A percentile compares a stretch with the other conserved stretches of the same genome.
phyloP scores from a whole-genome alignment of 2,888 invertebrate genomes.

The Synergus umbraculus region DNA sequence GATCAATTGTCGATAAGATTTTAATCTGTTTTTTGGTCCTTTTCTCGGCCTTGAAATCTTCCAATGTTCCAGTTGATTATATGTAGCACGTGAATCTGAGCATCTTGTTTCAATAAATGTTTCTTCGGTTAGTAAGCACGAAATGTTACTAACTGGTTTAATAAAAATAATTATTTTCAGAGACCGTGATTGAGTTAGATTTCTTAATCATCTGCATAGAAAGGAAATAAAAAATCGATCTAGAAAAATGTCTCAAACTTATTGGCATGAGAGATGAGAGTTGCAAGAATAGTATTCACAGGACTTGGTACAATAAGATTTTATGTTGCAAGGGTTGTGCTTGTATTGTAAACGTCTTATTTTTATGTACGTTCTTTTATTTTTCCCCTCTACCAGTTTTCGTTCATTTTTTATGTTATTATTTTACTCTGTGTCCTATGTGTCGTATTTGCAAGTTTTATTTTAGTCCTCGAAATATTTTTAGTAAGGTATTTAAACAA shows the following conservation, averaged over 20 bases:
- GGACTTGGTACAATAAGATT: neutral
- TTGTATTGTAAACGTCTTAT: neutral
- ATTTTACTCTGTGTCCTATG: neutral
- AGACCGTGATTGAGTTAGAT: neutral
- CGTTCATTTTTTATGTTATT: neutral
- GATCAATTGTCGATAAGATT: neutral
- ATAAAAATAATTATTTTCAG: conserved; percentile 28
- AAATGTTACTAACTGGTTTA: conserved; percentile 16
- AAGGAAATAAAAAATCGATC: neutral
- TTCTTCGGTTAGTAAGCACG: neutral
- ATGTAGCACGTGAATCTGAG: conserved; percentile 10
- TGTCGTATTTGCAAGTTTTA: neutral
- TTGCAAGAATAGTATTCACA: neutral
- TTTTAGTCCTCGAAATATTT: neutral
- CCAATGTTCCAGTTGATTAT: conserved; percentile 21
- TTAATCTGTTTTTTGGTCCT: conserved; percentile 5
- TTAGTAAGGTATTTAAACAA: neutral
- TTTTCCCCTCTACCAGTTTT: neutral
- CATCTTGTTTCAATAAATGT: conserved; percentile 6
- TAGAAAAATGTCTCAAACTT: neutral
- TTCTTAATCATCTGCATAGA: neutral
- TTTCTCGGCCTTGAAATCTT: neutral
- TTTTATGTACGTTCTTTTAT: conserved; percentile 9
- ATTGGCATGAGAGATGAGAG: neutral
- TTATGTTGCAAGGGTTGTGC: neutral